Percentiles rank a stretch among this genome's conserved stretches.
phyloP scores from a whole-genome alignment of 1,140 invertebrate genomes.

The Pygmarrhopalites habei region DNA sequence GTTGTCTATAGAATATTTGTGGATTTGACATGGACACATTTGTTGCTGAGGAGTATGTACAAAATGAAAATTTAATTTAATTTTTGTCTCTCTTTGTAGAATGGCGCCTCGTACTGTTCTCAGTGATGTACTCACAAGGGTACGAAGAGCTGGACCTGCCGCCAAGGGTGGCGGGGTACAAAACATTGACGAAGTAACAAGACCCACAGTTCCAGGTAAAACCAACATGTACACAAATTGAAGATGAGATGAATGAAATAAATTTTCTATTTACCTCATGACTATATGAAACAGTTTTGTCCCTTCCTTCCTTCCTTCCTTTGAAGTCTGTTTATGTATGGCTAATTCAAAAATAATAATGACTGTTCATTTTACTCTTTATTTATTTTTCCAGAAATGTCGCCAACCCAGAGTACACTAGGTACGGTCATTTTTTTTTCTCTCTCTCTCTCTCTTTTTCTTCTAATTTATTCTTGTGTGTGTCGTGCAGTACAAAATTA shows the following conservation, averaged over 20 bases:
- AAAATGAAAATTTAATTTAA: no score
- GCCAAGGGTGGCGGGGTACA: not conserved
- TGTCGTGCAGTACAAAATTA: no score
- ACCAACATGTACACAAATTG: not conserved
- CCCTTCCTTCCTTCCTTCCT: not conserved
- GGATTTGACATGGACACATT: no score
- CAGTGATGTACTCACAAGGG: not conserved
- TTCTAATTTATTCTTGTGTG: no score
- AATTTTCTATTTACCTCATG: not conserved
- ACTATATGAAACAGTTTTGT: not conserved
- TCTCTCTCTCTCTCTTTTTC: no score
- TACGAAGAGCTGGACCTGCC: not conserved
- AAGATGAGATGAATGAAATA: not conserved
- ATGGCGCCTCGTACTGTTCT: not conserved
- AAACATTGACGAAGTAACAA: not conserved
- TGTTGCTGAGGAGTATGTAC: no score
- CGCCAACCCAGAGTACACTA: no score
- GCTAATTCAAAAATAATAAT: not conserved
- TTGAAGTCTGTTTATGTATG: not conserved
- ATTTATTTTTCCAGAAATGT: not conserved
- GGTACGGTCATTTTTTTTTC: no score
- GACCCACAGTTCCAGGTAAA: constrained; percentile 3
- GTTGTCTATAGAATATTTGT: no score
- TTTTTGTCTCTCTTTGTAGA: not conserved
- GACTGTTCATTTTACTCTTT: not conserved